Base-by-base conservation (phyloP, 2,797 vertebrate species). In the Diglossa cyanea region DNA sequence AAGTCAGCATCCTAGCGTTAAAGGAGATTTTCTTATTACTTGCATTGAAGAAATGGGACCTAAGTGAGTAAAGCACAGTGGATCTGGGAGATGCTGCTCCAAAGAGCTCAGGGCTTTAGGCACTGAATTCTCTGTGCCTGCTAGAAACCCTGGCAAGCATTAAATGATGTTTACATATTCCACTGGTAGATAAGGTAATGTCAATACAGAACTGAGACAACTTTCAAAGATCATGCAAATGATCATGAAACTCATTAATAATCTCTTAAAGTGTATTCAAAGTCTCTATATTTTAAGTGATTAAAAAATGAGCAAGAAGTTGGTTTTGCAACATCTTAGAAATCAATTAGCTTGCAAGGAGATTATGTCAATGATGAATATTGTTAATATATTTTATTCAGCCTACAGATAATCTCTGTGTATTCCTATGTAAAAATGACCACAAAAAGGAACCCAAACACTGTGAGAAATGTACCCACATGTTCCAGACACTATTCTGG, bases 321-420 rank as follows among this genome's bases (percentile, higher is more conserved):
- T 70, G 31, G 40, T 70, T 93, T 93, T 63, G 60, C 40, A 76
- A 66, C 2, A 8, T 60, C 53, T 85, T 54, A 67, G 57, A 91
- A 93, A 92, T 93, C 81, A 96, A 89, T 89, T 85, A 91, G 26
- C 30, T 71, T 55, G 53, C 65, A 83, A 51, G 48, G 39, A 82
- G 87, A 85, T 82, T 70, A 90, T 55, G 55, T 10, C 77, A 73
- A 30, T 55, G 33, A 70, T 60, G 16, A 88, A 66, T 40, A 70
- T 4, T 73, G 48, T 42, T 88, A 87, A 63, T 62, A 20, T 42
- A 47, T 85, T 89, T 85, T 55, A 62, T 55, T 72, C 17, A 37
- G 67, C 71, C 77, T 62, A 87, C 47, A 58, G 40, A 91, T 67
- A 57, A 63, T 10, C 63, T 58, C 30, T 12, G 1, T 30, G 6